These are phyloP conservation scores for Steinernema carpocapsae DNA, from an alignment of 2,888 invertebrate species.

Conservation along the genomic window DNA sequence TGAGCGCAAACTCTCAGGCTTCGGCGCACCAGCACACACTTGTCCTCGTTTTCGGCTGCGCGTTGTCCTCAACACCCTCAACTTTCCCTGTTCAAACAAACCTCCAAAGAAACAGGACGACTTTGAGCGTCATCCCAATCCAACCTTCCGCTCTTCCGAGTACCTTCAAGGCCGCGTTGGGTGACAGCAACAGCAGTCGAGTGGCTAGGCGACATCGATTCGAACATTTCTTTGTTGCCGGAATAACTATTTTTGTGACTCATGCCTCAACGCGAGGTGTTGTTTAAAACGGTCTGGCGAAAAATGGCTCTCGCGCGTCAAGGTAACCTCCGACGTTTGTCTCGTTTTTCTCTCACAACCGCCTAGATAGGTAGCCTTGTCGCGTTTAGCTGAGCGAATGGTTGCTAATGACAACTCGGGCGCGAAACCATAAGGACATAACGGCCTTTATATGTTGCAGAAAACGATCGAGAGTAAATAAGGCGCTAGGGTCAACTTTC, in stretches of 20 bases:
- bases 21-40: too few relatives aligned
- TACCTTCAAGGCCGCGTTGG: not conserved
- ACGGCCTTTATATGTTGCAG: not conserved
- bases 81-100: constrained; percentile 18
- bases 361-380: not conserved
- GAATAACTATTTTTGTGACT: not conserved
- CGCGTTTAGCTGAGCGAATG: not conserved
- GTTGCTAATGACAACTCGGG: constrained; percentile 6
- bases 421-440: not conserved
- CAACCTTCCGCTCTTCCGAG: not conserved
- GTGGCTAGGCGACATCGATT: not conserved
- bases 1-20: too few relatives aligned
- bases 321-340: not conserved
- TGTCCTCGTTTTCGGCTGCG: not conserved
- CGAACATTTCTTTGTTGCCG: not conserved
- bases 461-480: not conserved
- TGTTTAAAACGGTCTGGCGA: constrained; percentile 9
- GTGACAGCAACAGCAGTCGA: not conserved
- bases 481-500: not conserved
- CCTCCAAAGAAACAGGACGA: not conserved
- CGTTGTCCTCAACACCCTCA: not conserved
- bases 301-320: not conserved
- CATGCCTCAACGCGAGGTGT: not conserved
- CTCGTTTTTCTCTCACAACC: not conserved
- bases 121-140: not conserved